Conservation (phyloP, 2,113 vertebrate species). For the Ptyas mucosa region DNA sequence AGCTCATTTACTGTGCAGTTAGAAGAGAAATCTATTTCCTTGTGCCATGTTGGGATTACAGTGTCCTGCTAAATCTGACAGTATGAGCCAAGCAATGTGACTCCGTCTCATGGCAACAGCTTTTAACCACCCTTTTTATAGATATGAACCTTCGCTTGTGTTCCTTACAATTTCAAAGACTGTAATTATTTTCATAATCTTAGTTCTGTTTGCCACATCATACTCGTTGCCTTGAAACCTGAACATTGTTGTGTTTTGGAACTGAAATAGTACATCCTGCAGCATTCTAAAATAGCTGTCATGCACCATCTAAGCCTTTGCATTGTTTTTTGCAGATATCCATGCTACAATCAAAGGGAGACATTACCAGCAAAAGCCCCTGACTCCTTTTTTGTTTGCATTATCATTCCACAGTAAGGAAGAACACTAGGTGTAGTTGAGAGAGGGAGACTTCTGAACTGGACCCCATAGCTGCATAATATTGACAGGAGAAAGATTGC, state of each 20-base stretch:
- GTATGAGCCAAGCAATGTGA: not conserved
- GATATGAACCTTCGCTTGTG: slow-evolving; percentile 24
- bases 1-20: not conserved
- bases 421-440: not conserved
- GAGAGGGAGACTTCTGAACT: not conserved
- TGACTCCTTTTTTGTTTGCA: not conserved
- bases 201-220: slow-evolving; percentile 18
- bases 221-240: slow-evolving; percentile 6
- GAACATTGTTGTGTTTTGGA: not conserved
- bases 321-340: not conserved
- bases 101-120: slow-evolving; percentile 31
- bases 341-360: not conserved
- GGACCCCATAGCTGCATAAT: not conserved
- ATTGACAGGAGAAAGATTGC: not conserved
- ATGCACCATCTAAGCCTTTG: not conserved
- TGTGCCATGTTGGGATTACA: not conserved
- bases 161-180: slow-evolving; percentile 27
- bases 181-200: slow-evolving; percentile 37
- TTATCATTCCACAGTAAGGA: not conserved
- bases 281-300: not conserved
- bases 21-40: not conserved
- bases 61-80: slow-evolving; percentile 20
- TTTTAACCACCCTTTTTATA: slow-evolving; percentile 28
- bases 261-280: slow-evolving; percentile 5
- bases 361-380: not conserved